Conservation (phyloP, 37 sponge, comb jelly and placozoan genomes). For the Theonella swinhoei region DNA sequence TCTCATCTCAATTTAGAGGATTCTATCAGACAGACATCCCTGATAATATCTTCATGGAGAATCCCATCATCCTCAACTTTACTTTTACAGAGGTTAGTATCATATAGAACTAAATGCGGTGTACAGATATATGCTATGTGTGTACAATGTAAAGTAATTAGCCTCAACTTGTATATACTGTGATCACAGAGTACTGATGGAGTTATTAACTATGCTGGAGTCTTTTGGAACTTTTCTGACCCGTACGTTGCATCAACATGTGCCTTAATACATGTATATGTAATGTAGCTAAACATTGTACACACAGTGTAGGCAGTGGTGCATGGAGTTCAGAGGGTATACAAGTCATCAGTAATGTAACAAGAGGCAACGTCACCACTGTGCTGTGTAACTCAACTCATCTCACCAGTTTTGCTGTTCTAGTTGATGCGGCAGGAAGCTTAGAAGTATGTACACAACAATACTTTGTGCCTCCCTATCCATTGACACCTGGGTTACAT, state of each 20-base stretch:
- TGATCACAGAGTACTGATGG: conserved; percentile 2
- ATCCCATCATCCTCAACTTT: conserved; percentile 51
- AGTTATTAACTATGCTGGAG: background rate
- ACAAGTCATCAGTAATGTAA: conserved; percentile 5
- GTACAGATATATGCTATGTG: too few species aligned
- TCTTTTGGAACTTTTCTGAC: conserved; percentile 47
- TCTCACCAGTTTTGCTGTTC: conserved; percentile 72
- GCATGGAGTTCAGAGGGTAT: conserved; percentile 56
- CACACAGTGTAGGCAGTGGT: conserved; percentile 37
- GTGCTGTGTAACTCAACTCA: conserved; percentile 46
- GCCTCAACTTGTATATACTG: background rate
- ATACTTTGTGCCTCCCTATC: too few species aligned
- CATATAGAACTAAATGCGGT: too few species aligned
- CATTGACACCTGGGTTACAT: too few species aligned
- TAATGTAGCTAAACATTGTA: too few species aligned
- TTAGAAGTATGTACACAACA: background rate
- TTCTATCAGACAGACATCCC: background rate
- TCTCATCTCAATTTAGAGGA: conserved; percentile 45
- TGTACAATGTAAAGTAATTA: too few species aligned
- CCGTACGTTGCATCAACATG: too few species aligned
- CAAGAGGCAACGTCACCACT: background rate
- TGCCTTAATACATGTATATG: background rate
- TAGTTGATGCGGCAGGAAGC: conserved; percentile 63
- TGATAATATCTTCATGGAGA: background rate
- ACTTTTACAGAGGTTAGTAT: conserved; percentile 13